Base-by-base conservation (phyloP, 1,140 invertebrate genomes). In the Drosophila repleta region DNA sequence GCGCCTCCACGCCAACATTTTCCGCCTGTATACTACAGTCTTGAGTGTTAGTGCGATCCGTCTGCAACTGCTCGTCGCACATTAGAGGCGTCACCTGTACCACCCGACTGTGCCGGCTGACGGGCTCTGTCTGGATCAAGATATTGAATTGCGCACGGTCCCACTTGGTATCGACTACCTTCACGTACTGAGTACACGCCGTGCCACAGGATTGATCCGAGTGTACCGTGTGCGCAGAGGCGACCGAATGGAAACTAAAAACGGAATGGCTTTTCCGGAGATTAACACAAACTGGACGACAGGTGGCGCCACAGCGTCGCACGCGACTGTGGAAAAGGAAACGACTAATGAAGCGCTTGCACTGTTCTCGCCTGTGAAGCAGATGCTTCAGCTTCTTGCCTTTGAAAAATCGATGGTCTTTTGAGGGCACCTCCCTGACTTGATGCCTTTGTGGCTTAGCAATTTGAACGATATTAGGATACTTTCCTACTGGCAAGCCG, bases 171-270 rank as follows among this genome's bases (percentile, higher is more conserved):
- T 74, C 37, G 1, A 76, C 3, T 0, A 79, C 11, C 0, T 60
- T 8, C 1, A 58, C 83, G 5, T 68, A 49, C 35, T 67, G 71
- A 0, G 83, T 46, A n/a, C 29, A 45, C 0, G 48, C 0, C 2
- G 72, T 76, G 3, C 18, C 1, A 0, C 3, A 1, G 3, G 72
- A 63, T 29, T 37, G 63, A 11, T 49, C 51, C 6, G 76, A 63
- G 21, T 83, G 72, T 2, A 21, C 21, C 15, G 83, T 71, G 15
- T 88, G 58, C 4, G 68, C 26, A 0, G 83, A 79, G 0, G 37
- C 17, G 0, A 45, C 37, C 8, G 90, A 90, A 56, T 84, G 66
- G 37, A 91, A 91, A 15, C 89, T 90, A 5, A 37, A 11, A 20
- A 37, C 6, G 1, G 88, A 79, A 13, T 57, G 20, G 13, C 51